Evolutionary conservation across 2,888 invertebrate genomes (phyloP).

Genomic region (Platynereis dumerilii): DNA sequence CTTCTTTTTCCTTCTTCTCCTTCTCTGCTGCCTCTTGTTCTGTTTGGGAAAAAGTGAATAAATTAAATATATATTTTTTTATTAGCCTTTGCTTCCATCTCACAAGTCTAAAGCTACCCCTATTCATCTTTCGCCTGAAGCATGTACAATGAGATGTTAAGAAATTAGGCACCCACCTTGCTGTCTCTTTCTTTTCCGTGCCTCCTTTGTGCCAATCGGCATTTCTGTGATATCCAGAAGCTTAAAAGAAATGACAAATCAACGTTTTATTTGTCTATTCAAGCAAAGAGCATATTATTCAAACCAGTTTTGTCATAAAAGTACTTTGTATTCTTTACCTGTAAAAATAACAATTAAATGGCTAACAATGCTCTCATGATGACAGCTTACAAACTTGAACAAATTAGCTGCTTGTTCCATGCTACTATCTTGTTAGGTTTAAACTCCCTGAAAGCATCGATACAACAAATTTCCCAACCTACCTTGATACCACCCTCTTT

Average conservation of each 20-base stretch:
- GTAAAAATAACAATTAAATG: conserved; percentile 15
- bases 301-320: no score
- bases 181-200: conserved; percentile 79
- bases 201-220: conserved; percentile 78
- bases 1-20: conserved; percentile 62
- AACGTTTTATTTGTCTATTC: no score
- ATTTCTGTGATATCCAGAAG: conserved; percentile 92
- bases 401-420: no score
- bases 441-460: no score
- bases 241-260: no score
- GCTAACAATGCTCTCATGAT: no score
- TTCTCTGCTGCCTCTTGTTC: conserved; percentile 59
- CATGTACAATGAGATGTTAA: no score
- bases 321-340: no score
- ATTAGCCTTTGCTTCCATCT: background rate
- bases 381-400: no score
- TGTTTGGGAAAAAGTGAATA: no score
- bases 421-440: background rate
- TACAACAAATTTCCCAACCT: background rate
- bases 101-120: background rate
- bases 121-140: background rate
- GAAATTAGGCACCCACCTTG: no score
- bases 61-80: background rate
- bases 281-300: no score
- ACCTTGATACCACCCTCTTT: conserved; percentile 91